Evolutionary conservation across 2,888 invertebrate genomes (phyloP).

Genomic region (Byasa hedistus): DNA sequence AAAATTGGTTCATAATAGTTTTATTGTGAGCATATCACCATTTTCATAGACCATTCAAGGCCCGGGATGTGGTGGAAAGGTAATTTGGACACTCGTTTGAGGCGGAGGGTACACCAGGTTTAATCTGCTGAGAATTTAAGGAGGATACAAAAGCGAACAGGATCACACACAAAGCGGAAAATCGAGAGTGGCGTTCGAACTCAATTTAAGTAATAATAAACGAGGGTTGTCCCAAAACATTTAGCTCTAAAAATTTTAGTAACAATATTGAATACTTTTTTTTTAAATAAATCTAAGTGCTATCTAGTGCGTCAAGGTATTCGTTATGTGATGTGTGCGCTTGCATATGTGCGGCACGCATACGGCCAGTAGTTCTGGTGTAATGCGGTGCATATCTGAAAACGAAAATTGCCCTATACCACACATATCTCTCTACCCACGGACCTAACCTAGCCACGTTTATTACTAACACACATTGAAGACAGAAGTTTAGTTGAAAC

Average conservation of each 20-base stretch:
- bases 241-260: slow-evolving; percentile 65
- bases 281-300: slow-evolving; percentile 74
- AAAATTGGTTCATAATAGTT: neutral
- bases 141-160: slow-evolving; percentile 39
- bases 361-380: slow-evolving; percentile 81
- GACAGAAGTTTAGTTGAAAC: slow-evolving; percentile 74
- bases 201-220: slow-evolving; percentile 69
- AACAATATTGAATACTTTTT: slow-evolving; percentile 50
- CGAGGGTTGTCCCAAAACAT: slow-evolving; percentile 81
- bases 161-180: slow-evolving; percentile 61
- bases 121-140: slow-evolving; percentile 41
- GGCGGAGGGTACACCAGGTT: slow-evolving; percentile 5
- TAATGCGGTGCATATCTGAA: slow-evolving; percentile 80
- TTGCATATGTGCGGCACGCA: slow-evolving; percentile 80
- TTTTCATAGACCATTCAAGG: neutral
- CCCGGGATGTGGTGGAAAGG: neutral
- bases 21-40: neutral
- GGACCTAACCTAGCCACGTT: slow-evolving; percentile 68
- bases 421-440: slow-evolving; percentile 69
- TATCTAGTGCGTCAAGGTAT: slow-evolving; percentile 76
- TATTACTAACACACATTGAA: slow-evolving; percentile 69
- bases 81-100: neutral
- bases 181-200: slow-evolving; percentile 75
- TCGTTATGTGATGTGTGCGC: slow-evolving; percentile 79
- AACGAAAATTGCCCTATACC: slow-evolving; percentile 80